These are phyloP conservation scores for Zele albiditarsus DNA, from an alignment of 2,888 invertebrate genomes.

Conservation along the genomic window DNA sequence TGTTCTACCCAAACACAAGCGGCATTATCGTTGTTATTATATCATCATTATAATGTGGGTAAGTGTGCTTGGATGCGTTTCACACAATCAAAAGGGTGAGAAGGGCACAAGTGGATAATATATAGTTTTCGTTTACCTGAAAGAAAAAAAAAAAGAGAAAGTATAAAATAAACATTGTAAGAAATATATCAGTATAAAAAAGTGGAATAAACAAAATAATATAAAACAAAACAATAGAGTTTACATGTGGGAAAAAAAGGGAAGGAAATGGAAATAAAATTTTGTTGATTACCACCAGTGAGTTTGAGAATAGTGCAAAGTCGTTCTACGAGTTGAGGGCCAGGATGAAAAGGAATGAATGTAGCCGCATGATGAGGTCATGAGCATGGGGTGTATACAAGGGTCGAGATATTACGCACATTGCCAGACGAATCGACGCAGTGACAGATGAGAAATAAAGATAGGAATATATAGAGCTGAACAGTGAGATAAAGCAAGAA, in stretches of 20 bases:
- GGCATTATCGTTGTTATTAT: slow-evolving; percentile 36
- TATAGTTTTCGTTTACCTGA: not conserved
- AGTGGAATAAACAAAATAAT: not conserved
- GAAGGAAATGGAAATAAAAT: not conserved
- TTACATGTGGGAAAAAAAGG: too few species aligned
- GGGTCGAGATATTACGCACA: slow-evolving; percentile 37
- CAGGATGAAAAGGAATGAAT: not conserved
- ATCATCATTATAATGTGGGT: slow-evolving; percentile 36
- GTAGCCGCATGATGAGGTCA: slow-evolving; percentile 7
- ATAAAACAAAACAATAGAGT: not conserved
- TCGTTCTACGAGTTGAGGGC: not conserved
- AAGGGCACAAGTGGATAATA: not conserved
- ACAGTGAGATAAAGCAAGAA: not conserved
- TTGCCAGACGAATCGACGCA: slow-evolving; percentile 27
- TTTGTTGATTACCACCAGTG: not conserved
- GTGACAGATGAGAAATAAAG: not conserved
- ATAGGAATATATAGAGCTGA: slow-evolving; percentile 10
- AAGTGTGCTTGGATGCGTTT: not conserved
- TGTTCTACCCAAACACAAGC: not conserved
- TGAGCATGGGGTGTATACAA: not conserved
- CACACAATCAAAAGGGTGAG: slow-evolving; percentile 7
- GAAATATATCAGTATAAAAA: not conserved
- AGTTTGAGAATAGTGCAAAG: not conserved
- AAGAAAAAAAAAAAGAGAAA: not conserved
- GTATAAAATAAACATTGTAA: not conserved